Percentiles rank a stretch among this genome's conserved stretches.
Conservation (phyloP, 2,113 vertebrate species). For the Barnardius zonarius region DNA sequence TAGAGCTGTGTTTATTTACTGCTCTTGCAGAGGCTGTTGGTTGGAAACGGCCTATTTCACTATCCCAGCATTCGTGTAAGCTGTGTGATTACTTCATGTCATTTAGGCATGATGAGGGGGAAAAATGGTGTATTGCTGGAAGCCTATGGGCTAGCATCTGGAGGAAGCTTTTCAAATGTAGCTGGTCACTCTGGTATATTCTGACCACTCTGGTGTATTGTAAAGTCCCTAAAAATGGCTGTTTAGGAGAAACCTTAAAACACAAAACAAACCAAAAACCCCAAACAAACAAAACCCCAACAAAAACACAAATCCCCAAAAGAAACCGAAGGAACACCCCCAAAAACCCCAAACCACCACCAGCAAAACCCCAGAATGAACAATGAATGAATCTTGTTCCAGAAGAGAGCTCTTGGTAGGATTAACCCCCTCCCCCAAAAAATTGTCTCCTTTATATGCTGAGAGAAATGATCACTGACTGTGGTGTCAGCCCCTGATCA, state of each 20-base stretch:
- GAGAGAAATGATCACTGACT: not conserved
- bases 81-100: not conserved
- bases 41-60: not conserved
- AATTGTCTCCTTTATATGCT: not conserved
- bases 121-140: not conserved
- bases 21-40: not conserved
- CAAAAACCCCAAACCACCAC: not conserved
- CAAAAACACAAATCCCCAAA: not conserved
- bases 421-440: not conserved
- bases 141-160: not conserved
- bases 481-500: not conserved
- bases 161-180: not conserved
- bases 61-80: not conserved
- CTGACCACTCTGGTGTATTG: not conserved
- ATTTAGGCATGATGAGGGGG: not conserved
- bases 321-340: not conserved
- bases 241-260: not conserved
- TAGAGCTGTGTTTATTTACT: not conserved
- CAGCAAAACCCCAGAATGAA: not conserved
- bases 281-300: not conserved
- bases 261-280: not conserved
- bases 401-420: not conserved
- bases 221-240: not conserved
- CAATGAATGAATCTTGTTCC: not conserved
- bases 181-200: not conserved